phyloP scores from a whole-genome alignment of 2,888 invertebrate genomes.

The Rhamnusium bicolor region DNA sequence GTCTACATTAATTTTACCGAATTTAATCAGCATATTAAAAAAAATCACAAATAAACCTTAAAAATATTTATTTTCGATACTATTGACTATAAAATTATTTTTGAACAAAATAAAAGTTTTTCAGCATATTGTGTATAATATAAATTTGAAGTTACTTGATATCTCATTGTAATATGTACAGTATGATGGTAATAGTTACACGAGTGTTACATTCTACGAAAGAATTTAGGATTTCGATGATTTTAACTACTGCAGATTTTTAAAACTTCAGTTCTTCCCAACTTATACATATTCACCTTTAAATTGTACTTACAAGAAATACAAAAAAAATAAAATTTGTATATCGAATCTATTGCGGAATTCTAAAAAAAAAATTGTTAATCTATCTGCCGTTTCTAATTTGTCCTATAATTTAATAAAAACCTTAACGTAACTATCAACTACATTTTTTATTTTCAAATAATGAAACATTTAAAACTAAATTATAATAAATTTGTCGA shows the following conservation, averaged over 20 bases:
- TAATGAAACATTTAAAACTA: conserved; percentile 23
- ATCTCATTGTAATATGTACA: background rate
- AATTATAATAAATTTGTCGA: conserved; percentile 25
- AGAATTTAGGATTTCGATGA: background rate
- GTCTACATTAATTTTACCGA: too few species aligned
- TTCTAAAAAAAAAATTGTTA: background rate
- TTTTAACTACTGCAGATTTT: background rate
- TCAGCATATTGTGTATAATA: background rate
- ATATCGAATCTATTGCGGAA: background rate
- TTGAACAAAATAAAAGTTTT: background rate
- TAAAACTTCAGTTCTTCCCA: background rate
- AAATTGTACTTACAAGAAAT: background rate
- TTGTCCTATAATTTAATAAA: background rate
- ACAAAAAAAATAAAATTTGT: background rate
- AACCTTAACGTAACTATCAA: background rate
- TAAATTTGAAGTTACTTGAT: background rate
- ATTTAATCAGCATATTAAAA: background rate
- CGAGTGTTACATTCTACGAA: background rate
- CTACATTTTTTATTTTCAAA: conserved; percentile 24
- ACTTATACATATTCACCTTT: background rate
- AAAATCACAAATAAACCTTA: background rate
- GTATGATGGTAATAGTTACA: background rate
- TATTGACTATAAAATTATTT: background rate
- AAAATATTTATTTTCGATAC: background rate
- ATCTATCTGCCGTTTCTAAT: background rate